These are phyloP conservation scores for Hirtodrosophila duncani DNA, from an alignment of 2,888 invertebrate genomes.

Conservation along the genomic window DNA sequence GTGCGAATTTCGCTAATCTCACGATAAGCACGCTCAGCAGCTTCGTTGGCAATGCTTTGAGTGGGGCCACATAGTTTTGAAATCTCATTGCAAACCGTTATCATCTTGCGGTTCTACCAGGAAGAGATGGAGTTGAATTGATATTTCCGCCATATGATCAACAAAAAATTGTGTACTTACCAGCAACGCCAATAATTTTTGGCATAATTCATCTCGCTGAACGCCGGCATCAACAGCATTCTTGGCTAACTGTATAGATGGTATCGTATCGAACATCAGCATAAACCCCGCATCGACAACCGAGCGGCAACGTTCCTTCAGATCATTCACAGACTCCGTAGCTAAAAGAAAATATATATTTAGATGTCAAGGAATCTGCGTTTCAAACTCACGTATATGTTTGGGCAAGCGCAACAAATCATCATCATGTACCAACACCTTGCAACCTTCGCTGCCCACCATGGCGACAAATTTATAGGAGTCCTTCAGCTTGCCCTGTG, in stretches of 20 bases:
- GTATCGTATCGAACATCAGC: conserved; percentile 27
- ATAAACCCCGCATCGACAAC: conserved; percentile 26
- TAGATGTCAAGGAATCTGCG: background rate
- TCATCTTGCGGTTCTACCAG: conserved; percentile 6
- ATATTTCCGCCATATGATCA: too few relatives aligned
- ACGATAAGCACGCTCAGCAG: background rate
- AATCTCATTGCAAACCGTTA: background rate
- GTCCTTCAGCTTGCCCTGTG: conserved; percentile 7
- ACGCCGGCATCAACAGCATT: background rate
- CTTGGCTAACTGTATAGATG: conserved; percentile 2
- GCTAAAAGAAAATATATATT: conserved; percentile 26
- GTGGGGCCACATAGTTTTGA: conserved; percentile 1
- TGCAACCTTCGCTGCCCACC: conserved; percentile 30
- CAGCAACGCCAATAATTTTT: conserved; percentile 30
- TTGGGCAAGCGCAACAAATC: conserved; percentile 41
- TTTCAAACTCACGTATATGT: conserved; percentile 44
- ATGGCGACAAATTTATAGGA: conserved; percentile 54
- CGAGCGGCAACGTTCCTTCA: conserved; percentile 35
- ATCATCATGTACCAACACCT: conserved; percentile 41
- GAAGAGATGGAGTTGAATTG: background rate
- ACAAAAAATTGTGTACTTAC: conserved; percentile 15
- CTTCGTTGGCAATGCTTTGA: background rate
- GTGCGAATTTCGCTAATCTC: background rate
- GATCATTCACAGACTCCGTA: conserved; percentile 32
- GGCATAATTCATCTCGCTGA: conserved; percentile 12